Percentiles rank a stretch among this genome's conserved stretches.
Evolutionary conservation across 2,888 invertebrate species (phyloP).

Genomic region (Criorhina ranunculi): DNA sequence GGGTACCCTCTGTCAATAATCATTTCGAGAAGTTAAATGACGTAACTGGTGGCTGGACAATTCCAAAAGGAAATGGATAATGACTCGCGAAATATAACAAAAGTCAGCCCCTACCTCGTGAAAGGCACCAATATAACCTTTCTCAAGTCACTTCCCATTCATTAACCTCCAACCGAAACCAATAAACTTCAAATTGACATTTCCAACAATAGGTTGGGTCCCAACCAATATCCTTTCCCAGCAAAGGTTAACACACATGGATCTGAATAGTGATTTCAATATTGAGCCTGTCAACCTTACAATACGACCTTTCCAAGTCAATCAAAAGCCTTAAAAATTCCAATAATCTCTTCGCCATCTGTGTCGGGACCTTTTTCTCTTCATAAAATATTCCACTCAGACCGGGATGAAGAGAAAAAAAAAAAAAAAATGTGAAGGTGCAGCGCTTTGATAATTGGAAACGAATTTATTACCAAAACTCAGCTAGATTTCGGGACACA

Average conservation of each 20-base stretch:
- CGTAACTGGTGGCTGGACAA: too few relatives aligned
- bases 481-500: slow-evolving; percentile 68
- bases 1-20: too few relatives aligned
- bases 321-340: slow-evolving; percentile 39
- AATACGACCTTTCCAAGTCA: slow-evolving; percentile 44
- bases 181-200: background rate
- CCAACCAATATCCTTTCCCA: background rate
- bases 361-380: slow-evolving; percentile 52
- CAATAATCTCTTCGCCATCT: slow-evolving; percentile 56
- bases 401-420: slow-evolving; percentile 4
- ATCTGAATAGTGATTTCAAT: slow-evolving; percentile 13
- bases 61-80: too few relatives aligned
- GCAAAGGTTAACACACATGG: slow-evolving; percentile 11
- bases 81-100: too few relatives aligned
- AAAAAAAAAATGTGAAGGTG: slow-evolving; percentile 48
- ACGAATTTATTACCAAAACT: slow-evolving; percentile 72
- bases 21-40: too few relatives aligned
- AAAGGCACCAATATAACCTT: too few relatives aligned
- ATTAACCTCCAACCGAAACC: background rate
- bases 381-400: slow-evolving; percentile 65
- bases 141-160: background rate
- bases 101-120: too few relatives aligned
- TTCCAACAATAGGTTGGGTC: slow-evolving; percentile 2
- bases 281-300: slow-evolving; percentile 1
- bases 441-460: slow-evolving; percentile 74